A percentile compares a stretch with the other conserved stretches of the same genome.
These are phyloP conservation scores for Aulostomus chinensis DNA, from an alignment of 2,797 vertebrate genomes.

Conservation along the genomic window DNA sequence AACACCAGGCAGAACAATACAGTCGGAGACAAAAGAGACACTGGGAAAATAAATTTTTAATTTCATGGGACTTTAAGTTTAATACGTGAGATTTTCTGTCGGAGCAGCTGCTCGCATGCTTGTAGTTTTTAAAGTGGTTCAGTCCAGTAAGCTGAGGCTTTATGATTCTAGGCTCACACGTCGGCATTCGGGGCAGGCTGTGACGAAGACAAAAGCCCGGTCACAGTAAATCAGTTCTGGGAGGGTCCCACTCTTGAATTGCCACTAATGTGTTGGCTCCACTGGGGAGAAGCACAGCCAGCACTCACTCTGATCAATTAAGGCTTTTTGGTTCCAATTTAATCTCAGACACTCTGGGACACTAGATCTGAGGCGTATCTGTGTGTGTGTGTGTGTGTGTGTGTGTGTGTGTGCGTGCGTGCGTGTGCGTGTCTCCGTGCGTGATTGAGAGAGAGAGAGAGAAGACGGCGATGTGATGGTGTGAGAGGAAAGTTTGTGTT, in stretches of 20 bases:
- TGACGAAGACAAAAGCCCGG: slow-evolving; percentile 24
- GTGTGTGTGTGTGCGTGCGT: neutral
- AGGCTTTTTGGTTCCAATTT: too few species aligned
- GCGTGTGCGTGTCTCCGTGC: neutral
- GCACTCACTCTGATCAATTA: slow-evolving; percentile 16
- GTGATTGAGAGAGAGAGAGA: too few species aligned
- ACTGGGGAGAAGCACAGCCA: too few species aligned
- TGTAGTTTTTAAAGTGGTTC: slow-evolving; percentile 27
- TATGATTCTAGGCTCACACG: slow-evolving; percentile 32
- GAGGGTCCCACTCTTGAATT: too few species aligned
- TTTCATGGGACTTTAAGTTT: slow-evolving; percentile 54
- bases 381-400: too few species aligned
- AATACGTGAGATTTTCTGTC: slow-evolving; percentile 20
- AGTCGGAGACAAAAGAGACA: slow-evolving; percentile 4
- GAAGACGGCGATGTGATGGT: too few species aligned
- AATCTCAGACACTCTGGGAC: too few species aligned
- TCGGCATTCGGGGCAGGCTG: slow-evolving; percentile 30
- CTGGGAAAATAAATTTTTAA: slow-evolving; percentile 18
- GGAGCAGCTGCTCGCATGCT: slow-evolving; percentile 29
- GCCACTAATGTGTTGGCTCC: too few species aligned
- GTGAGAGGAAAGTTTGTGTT: too few species aligned
- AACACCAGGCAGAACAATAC: slow-evolving; percentile 3
- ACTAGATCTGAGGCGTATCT: too few species aligned
- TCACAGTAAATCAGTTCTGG: slow-evolving; percentile 40
- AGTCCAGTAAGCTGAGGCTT: slow-evolving; percentile 21